Evolutionary conservation across 53 echinoderm and acorn worm species (phyloP).

Genomic region (Astropecten irregularis): DNA sequence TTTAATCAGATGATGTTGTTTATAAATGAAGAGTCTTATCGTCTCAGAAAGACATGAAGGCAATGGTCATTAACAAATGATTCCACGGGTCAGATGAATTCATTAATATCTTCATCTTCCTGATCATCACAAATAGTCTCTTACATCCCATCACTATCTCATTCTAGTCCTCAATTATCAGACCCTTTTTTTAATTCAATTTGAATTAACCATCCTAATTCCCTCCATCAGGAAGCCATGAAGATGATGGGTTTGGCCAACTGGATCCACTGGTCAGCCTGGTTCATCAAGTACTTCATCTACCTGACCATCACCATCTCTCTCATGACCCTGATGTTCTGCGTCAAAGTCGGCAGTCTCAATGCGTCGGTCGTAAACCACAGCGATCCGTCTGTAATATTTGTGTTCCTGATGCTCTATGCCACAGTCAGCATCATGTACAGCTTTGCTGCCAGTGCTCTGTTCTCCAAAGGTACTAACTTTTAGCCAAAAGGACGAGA

Average conservation of each 20-base stretch:
- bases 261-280: constrained; percentile 88
- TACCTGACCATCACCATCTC: constrained; percentile 65
- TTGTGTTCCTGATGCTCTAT: constrained; percentile 75
- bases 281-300: constrained; percentile 82
- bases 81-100: too few relatives aligned
- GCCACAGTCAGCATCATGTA: constrained; percentile 67
- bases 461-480: constrained; percentile 77
- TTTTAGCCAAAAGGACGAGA: too few relatives aligned
- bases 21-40: too few relatives aligned
- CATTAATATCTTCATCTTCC: too few relatives aligned
- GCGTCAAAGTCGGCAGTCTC: constrained; percentile 62
- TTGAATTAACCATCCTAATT: too few relatives aligned
- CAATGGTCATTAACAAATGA: too few relatives aligned
- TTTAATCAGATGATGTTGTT: too few relatives aligned
- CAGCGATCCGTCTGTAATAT: constrained; percentile 69
- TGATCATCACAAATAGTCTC: too few relatives aligned
- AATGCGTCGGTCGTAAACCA: constrained; percentile 68
- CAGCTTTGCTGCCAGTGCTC: constrained; percentile 71
- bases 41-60: too few relatives aligned
- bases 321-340: constrained; percentile 79
- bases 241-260: constrained; percentile 89
- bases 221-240: constrained; percentile 83
- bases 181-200: too few relatives aligned
- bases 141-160: too few relatives aligned
- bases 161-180: too few relatives aligned